phyloP scores from a whole-genome alignment of 2,888 invertebrate species.

The Melitaea athalia region DNA sequence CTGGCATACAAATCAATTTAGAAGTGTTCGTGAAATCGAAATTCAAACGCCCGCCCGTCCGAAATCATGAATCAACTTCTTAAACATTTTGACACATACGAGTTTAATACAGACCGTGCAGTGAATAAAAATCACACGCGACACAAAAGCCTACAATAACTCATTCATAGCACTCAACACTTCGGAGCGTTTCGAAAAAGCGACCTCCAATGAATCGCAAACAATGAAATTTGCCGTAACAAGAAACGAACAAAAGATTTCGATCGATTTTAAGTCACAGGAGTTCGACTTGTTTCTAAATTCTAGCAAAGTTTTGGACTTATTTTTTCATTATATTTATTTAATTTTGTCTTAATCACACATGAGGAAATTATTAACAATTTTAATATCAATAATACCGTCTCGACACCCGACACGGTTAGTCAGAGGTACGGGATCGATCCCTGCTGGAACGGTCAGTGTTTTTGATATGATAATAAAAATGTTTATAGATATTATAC shows the following conservation, averaged over 20 bases:
- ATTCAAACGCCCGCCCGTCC: constrained; percentile 7
- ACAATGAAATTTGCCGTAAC: constrained; percentile 76
- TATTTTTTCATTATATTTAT: no score
- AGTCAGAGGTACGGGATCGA: no score
- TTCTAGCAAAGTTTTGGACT: no score
- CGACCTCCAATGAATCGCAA: constrained; percentile 74
- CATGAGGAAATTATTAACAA: no score
- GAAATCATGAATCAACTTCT: constrained; percentile 52
- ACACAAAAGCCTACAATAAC: constrained; percentile 65
- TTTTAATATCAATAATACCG: no score
- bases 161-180: constrained; percentile 75
- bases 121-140: constrained; percentile 51
- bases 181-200: constrained; percentile 70
- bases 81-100: constrained; percentile 62
- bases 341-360: no score
- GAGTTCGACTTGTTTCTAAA: neutral
- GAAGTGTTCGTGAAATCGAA: neutral
- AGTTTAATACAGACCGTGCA: constrained; percentile 45
- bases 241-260: constrained; percentile 69
- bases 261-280: constrained; percentile 31
- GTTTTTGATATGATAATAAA: no score
- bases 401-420: no score
- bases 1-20: neutral
- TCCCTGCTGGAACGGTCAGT: no score
- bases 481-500: no score